Base-by-base conservation (phyloP, 2,113 vertebrate species). In the Neogobius melanostomus region DNA sequence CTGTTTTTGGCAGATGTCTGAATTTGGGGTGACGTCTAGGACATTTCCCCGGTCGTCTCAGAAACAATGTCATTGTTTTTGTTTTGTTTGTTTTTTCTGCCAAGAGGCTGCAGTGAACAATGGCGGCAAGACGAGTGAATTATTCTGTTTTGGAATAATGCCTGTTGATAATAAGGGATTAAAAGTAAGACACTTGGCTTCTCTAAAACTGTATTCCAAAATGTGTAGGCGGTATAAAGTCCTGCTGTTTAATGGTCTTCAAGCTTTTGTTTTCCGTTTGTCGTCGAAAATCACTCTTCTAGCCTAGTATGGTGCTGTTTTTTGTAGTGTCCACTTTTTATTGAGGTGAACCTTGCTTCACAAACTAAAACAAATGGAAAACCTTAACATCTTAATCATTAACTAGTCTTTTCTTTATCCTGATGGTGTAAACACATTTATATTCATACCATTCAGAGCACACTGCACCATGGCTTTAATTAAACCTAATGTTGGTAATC, bases 21-120 rank as follows among this genome's bases (percentile, higher is more conserved):
- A 63, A 60, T 82, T 71, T 54, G 63, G 71, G 72, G 79, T 84
- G 75, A 79, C 85, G 81, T 81, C 77, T 66, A 75, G 72, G 82
- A 79, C 74, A 77, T 86, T 85, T 78, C 83, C 85, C 82, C 79
- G 77, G 77, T 80, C 81, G 86, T 81, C 87, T 85, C 79, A 72
- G 68, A 86, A 82, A 87, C 81, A 79, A 80, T 86, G 82, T 86
- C 79, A 82, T 85, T 91, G 82, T 82, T 77, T 88, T 81, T 76
- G 77, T 56, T 36, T 36, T 36, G 1, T 36, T 36, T 36, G 28
- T 36, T 36, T 36, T 36, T 36, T 36, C 76, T 88, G 87, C 83
- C 87, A 85, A 74, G 65, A 74, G 28, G 56, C 28, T 16, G 63
- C 72, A 62, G 85, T 87, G 80, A 85, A 86, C 75, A 76, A 75